Percentiles rank a stretch among this genome's conserved stretches.
Conservation (phyloP, 2,888 invertebrate genomes). For the Rhopalosiphum nymphaeae region DNA sequence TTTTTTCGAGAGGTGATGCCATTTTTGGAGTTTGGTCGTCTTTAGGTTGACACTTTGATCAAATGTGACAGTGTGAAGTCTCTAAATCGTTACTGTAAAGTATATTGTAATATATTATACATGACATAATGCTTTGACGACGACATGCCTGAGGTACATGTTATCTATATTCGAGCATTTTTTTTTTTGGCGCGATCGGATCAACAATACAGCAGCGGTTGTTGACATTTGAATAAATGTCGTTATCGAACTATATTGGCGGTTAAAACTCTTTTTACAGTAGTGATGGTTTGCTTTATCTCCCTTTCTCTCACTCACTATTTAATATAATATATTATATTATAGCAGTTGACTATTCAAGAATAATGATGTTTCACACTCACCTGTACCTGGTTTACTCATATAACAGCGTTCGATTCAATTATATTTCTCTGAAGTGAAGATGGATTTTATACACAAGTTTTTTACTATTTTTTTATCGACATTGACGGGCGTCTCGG, state of each 20-base stretch:
- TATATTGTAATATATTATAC: neutral
- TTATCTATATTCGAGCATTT: neutral
- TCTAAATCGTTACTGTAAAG: neutral
- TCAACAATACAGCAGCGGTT: neutral
- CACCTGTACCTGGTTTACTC: neutral
- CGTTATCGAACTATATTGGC: neutral
- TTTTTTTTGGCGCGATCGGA: neutral
- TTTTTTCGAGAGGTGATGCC: neutral
- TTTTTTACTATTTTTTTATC: conserved; percentile 4
- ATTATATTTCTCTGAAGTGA: conserved; percentile 3
- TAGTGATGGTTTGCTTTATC: neutral
- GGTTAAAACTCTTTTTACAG: neutral
- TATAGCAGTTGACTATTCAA: neutral
- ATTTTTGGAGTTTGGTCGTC: neutral
- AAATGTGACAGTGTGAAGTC: neutral
- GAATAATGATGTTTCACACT: conserved; percentile 14
- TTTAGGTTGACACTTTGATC: neutral
- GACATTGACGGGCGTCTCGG: neutral
- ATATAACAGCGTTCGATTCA: conserved; percentile 14
- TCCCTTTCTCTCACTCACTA: neutral
- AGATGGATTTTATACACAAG: neutral
- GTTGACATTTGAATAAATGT: neutral
- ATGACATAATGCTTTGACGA: neutral
- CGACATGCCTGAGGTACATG: neutral
- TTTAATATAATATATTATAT: conserved; percentile 7